Base-by-base conservation (phyloP, 2,113 vertebrate species). In the Thinocorus orbignyianus region DNA sequence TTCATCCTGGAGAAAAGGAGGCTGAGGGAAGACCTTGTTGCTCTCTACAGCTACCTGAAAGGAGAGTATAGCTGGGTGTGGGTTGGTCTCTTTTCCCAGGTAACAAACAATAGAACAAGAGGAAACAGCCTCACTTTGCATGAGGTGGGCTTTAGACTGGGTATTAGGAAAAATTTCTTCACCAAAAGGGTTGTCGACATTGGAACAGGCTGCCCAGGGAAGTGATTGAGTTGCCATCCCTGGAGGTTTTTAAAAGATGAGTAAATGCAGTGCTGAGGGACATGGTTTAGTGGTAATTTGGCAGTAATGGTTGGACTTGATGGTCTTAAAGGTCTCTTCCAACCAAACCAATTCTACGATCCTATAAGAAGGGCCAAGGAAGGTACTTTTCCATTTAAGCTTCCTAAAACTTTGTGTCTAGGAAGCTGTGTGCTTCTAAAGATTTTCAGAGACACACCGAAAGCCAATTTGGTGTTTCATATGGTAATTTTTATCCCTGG, bases 401-500 rank as follows among this genome's bases (percentile, higher is more conserved):
- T 71, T 70, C 46, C 39, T 48, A 60, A 70, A 64, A 2, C 22
- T 3, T 8, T 62, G 9, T 16, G 10, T 60, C 10, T 64, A 58
- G 64, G 41, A 81, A 81, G 25, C 5, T 37, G 58, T 33, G 16
- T 25, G 33, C 11, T 78, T 84, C 60, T 49, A 30, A 84, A 72
- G 44, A 35, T 61, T 80, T 86, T 85, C 46, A 79, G 78, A 64
- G 48, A 64, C 17, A 18, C 9, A 3, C 1, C 64, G 61, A 81
- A 79, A 93, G 9, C 18, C 30, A 85, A 2, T 25, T 49, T 87
- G 23, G 1, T 72, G 30, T 7, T 55, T 84, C 64, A 65, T 49
- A 69, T 71, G 58, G 30, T 92, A 91, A 86, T 80, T 77, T 84
- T 68, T 87, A 15, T 94, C 82, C 84, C 83, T 73, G 86, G 86